Evolutionary conservation across 2,113 vertebrate genomes (phyloP), one percentile per base, ranked within the genome.

Genomic region (Rostratula benghalensis): DNA sequence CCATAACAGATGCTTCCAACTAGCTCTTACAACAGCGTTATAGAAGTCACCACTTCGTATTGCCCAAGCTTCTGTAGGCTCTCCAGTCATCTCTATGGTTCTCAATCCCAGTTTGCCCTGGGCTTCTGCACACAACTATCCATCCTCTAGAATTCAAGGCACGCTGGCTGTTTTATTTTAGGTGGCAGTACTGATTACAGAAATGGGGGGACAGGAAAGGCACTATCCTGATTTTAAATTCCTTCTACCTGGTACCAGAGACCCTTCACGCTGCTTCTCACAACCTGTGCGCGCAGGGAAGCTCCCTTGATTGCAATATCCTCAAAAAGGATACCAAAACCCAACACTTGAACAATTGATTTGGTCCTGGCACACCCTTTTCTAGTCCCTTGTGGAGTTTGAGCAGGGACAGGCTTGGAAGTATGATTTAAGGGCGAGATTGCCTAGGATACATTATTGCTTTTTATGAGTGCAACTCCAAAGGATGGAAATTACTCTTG

Each of bases 361-460:
- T 63, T 27, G 4, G 25, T 41, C 37, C 56, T 46, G 18, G 28
- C 33, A 21, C 14, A 37, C 3, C 5, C 2, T 54, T 86, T 82
- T 37, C 46, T 10, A 35, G 25, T 48, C 10, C 65, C 22, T 43
- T 43, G 67, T 25, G 54, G 53, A 84, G 16, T 31, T 2, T 50
- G 17, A 69, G 28, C 24, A n/a, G 30, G 23, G 37, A 51, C 2
- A 3, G 23, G 28, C 64, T 82, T 14, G 3, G 31, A 37, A 50
- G 3, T 25, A 37, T 13, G 7, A n/a, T 19, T 20, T 46, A 33
- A 45, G 11, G 53, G 30, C 10, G 18, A 50, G 35, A 35, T 27
- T 83, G 57, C 43, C 43, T 45, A 7, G 31, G 57, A 48, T 31
- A 33, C 19, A 0, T 0, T 30, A 39, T n/a, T 5, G 1, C 41